Conservation (phyloP, 2,113 vertebrate genomes). For the Pithys albifrons region DNA sequence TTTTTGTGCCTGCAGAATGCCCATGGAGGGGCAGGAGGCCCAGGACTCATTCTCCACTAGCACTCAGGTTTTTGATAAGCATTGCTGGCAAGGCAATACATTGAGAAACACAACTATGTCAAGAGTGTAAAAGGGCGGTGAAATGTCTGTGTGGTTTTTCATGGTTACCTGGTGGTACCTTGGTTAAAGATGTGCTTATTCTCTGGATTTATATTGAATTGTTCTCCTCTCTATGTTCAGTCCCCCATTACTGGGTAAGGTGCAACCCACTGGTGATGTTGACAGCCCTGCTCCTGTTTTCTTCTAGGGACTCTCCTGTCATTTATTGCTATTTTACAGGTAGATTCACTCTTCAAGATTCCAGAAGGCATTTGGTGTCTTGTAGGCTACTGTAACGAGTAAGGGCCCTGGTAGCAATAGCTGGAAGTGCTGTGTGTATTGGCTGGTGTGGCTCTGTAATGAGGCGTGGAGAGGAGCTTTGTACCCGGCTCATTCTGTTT, state of each 20-base stretch:
- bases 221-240: rapidly evolving
- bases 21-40: background rate
- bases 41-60: background rate
- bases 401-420: background rate
- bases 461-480: conserved; percentile 52
- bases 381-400: background rate
- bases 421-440: background rate
- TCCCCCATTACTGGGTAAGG: background rate
- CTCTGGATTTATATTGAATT: background rate
- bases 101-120: background rate
- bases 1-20: conserved; percentile 19
- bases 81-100: background rate
- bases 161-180: background rate
- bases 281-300: background rate
- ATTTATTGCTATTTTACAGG: background rate
- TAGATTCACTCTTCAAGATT: background rate
- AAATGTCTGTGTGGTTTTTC: background rate
- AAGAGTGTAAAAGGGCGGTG: background rate
- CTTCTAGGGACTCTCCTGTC: background rate
- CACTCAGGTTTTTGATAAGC: background rate
- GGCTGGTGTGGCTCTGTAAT: background rate
- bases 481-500: background rate
- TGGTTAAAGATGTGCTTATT: background rate
- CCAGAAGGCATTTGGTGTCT: background rate
- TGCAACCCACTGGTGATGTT: background rate